A percentile compares a stretch with the other conserved stretches of the same genome.
Conservation (phyloP, 2,888 invertebrate genomes). For the Orgyia antiqua region DNA sequence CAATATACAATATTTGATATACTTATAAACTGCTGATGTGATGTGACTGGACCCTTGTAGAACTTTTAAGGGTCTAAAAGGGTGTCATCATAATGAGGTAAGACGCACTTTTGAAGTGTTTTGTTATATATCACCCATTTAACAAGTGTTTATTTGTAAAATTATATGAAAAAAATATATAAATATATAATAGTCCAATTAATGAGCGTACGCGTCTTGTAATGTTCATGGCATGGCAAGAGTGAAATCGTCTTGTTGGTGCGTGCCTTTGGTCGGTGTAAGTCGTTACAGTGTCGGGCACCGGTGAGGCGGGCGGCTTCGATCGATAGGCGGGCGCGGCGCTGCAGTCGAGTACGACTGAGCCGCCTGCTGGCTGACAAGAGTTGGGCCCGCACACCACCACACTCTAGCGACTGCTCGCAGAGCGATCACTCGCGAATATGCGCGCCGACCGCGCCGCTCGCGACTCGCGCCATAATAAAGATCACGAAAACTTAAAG, state of each 20-base stretch:
- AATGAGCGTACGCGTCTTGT: no score
- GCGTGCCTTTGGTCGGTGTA: slow-evolving; percentile 18
- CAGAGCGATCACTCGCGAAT: slow-evolving; percentile 59
- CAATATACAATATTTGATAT: no score
- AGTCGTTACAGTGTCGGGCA: slow-evolving; percentile 30
- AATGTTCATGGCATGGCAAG: slow-evolving; percentile 24
- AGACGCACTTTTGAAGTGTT: no score
- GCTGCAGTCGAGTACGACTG: slow-evolving; percentile 47
- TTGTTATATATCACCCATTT: no score
- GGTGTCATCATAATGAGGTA: no score
- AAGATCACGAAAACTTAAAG: slow-evolving; percentile 81
- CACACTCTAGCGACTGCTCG: slow-evolving; percentile 50
- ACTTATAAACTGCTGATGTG: no score
- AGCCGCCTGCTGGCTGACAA: slow-evolving; percentile 34
- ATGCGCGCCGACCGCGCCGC: slow-evolving; percentile 74
- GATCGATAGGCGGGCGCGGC: slow-evolving; percentile 67
- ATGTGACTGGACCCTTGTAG: no score
- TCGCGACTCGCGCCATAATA: slow-evolving; percentile 78
- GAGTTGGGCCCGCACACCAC: slow-evolving; percentile 15
- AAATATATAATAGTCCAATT: no score
- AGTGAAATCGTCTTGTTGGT: slow-evolving; percentile 22
- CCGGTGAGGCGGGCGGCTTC: slow-evolving; percentile 39
- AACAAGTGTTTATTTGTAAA: no score
- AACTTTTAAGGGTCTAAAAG: no score
- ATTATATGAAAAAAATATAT: no score